Evolutionary conservation across 2,113 vertebrate species (phyloP), one percentile per base, ranked within the genome.

Genomic region (Dicaeum eximium): DNA sequence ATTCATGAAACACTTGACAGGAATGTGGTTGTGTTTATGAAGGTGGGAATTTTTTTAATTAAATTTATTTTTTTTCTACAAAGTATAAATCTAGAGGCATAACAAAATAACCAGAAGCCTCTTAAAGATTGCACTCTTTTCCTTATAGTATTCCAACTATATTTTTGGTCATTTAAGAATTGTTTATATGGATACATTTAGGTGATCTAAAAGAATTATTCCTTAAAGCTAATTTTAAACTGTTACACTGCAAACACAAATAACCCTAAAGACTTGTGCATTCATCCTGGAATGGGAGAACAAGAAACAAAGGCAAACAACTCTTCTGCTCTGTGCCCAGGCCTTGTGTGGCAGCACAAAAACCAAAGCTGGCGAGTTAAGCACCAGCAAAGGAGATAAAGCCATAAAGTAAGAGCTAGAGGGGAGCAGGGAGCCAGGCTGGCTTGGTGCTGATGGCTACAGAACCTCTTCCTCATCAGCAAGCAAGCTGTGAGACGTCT

Each of bases 381-480:
- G 50, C 74, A 24, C 15, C 48, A 35, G 35, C 15, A 45, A 45
- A 72, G 72, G 75, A 51, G 35, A 70, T 2, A 30, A 51, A 78
- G 18, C 10, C 58, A 54, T 28, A 58, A 37, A 44, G 28, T 5
- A 25, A 9, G 60, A 84, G n/a, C 18, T n/a, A 1, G 35, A 66
- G 56, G 38, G 31, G 82, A 71, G 37, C 38, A 72, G 66, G 28
- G 51, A 90, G 40, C 33, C 80, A 72, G 45, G 47, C 64, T 88
- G 61, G 3, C 71, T 77, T 4, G 38, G 38, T 37, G 69, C 54
- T 86, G 86, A 6, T 48, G 60, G 27, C 21, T 48, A 19, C 35
- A 80, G 60, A 92, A 48, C 21, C 30, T 66, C 94, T 51, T 67
- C 69, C 72, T 92, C 65, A 78, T 51, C 86, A 93, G 80, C 91